Percentiles rank a stretch among this genome's conserved stretches.
Conservation (phyloP, 2,888 invertebrate genomes). For the Drosophila atripex region DNA sequence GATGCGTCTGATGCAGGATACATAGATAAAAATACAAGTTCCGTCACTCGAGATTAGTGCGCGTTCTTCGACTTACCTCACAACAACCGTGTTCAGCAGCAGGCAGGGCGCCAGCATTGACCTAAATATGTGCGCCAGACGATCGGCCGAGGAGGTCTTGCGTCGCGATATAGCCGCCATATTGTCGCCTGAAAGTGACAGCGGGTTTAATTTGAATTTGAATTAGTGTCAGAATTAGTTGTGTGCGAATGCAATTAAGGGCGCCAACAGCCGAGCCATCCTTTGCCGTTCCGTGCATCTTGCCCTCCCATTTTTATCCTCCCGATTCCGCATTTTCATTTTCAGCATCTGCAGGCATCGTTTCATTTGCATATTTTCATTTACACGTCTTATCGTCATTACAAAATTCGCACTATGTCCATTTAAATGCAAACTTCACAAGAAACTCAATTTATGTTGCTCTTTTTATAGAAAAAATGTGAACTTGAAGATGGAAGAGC, state of each 20-base stretch:
- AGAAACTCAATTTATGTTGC: slow-evolving; percentile 56
- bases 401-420: slow-evolving; percentile 46
- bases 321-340: slow-evolving; percentile 47
- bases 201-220: slow-evolving; percentile 49
- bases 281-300: not conserved
- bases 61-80: slow-evolving; percentile 78
- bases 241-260: slow-evolving; percentile 31
- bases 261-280: slow-evolving; percentile 12
- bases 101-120: slow-evolving; percentile 83
- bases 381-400: slow-evolving; percentile 70
- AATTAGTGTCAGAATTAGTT: slow-evolving; percentile 53
- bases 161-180: slow-evolving; percentile 95
- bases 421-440: slow-evolving; percentile 72
- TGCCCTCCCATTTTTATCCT: slow-evolving; percentile 1
- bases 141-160: slow-evolving; percentile 86
- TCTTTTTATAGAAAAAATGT: not conserved
- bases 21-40: slow-evolving; percentile 12
- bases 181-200: slow-evolving; percentile 89
- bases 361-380: slow-evolving; percentile 72
- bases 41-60: not conserved
- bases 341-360: slow-evolving; percentile 67
- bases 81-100: slow-evolving; percentile 82
- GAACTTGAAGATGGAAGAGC: slow-evolving; percentile 6
- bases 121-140: slow-evolving; percentile 83
- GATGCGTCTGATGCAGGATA: slow-evolving; percentile 68